phyloP scores from a whole-genome alignment of 2,797 vertebrate species.

The Hirundo rustica region DNA sequence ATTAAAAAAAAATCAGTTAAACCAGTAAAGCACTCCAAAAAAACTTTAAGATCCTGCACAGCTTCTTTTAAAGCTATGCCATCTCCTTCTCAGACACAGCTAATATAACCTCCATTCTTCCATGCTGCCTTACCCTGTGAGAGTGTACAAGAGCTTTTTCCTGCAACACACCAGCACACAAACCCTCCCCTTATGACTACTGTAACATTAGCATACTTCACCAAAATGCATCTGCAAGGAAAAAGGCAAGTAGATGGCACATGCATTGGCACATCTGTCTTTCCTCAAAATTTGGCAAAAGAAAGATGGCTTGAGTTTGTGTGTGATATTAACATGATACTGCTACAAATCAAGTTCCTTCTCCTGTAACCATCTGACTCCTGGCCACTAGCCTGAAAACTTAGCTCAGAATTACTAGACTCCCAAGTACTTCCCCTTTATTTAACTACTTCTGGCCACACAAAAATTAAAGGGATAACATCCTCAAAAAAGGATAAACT shows the following conservation, averaged over 20 bases:
- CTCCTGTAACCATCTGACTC: neutral
- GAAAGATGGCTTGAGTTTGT: neutral
- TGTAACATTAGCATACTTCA: rapidly evolving
- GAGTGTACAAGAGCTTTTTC: neutral
- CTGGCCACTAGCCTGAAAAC: neutral
- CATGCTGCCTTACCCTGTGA: neutral
- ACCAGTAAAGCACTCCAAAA: neutral
- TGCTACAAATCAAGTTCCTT: neutral
- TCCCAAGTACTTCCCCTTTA: neutral
- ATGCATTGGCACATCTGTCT: neutral
- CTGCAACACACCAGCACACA: rapidly evolving
- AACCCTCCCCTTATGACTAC: neutral
- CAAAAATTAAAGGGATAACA: neutral
- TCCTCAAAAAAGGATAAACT: rapidly evolving
- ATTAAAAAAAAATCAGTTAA: rapidly evolving
- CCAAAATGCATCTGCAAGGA: neutral
- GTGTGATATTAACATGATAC: neutral
- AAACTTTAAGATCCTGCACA: neutral
- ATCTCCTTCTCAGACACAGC: neutral
- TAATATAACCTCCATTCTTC: neutral
- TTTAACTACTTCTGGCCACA: neutral
- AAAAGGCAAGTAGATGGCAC: neutral
- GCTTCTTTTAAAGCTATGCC: neutral
- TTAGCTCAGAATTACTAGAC: neutral
- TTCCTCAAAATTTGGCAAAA: neutral